Conservation (phyloP, 2,113 vertebrate species). For the Engystomops pustulosus region DNA sequence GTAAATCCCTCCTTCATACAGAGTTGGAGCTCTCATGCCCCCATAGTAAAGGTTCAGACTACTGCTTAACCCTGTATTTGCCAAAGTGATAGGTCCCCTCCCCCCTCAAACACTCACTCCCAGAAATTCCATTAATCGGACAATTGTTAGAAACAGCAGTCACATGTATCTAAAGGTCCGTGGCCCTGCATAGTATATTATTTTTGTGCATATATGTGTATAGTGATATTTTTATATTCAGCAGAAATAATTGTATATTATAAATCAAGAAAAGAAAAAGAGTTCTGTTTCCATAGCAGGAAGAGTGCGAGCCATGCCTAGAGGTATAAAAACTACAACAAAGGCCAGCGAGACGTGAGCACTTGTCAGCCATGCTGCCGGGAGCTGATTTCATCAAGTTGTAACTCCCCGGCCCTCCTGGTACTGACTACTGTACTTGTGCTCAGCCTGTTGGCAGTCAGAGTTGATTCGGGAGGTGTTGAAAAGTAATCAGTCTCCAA, state of each 20-base stretch:
- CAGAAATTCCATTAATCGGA: neutral
- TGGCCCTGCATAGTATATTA: too few relatives aligned
- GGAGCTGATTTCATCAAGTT: constrained; percentile 64
- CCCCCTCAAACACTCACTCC: too few relatives aligned
- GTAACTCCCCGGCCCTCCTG: constrained; percentile 33
- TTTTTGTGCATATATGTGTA: too few relatives aligned
- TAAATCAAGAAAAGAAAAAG: neutral
- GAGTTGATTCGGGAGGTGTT: constrained; percentile 59
- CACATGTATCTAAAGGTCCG: too few relatives aligned
- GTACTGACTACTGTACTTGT: constrained; percentile 38
- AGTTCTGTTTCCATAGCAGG: neutral
- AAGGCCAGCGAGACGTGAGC: neutral
- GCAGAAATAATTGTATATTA: neutral
- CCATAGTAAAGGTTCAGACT: too few relatives aligned
- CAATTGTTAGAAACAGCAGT: too few relatives aligned
- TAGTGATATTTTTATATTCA: neutral
- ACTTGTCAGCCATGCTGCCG: constrained; percentile 61
- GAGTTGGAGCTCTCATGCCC: too few relatives aligned
- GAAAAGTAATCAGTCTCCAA: constrained; percentile 61
- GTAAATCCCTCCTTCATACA: too few relatives aligned
- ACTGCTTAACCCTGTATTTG: too few relatives aligned
- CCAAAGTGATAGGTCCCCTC: too few relatives aligned
- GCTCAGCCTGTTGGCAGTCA: constrained; percentile 57
- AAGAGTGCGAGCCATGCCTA: neutral
- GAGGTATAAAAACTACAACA: neutral